Conservation (phyloP, 2,797 vertebrate genomes). For the Anas bahamensis region DNA sequence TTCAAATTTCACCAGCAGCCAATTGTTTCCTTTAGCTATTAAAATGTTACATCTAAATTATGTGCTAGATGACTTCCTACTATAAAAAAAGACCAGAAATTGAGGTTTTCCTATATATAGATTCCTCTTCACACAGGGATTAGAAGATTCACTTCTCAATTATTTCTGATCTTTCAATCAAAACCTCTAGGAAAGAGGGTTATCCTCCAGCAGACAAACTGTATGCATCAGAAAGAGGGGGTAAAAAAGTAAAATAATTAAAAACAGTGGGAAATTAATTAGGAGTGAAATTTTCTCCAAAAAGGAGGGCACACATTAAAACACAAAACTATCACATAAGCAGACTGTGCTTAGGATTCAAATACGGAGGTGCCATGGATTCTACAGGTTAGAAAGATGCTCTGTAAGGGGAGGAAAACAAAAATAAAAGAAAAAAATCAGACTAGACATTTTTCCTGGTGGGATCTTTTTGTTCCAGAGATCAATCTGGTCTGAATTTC, state of each 20-base stretch:
- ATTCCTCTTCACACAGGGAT: not conserved
- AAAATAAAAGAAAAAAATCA: not conserved
- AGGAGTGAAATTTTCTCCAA: not conserved
- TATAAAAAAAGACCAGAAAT: not conserved
- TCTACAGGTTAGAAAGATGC: not conserved
- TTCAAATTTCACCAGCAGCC: not conserved
- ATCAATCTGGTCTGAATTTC: not conserved
- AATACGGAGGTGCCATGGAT: not conserved
- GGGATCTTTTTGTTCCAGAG: not conserved
- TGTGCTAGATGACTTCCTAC: not conserved
- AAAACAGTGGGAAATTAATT: not conserved
- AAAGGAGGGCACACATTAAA: not conserved
- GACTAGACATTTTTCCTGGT: not conserved
- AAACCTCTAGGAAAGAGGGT: not conserved
- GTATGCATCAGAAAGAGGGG: not conserved
- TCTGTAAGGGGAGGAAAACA: not conserved
- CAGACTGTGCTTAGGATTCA: not conserved
- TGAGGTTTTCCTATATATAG: not conserved
- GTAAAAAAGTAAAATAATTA: not conserved
- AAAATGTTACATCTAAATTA: not conserved
- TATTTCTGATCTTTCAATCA: conserved; percentile 14
- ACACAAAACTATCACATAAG: not conserved
- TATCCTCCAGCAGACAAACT: not conserved
- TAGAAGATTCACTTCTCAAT: not conserved
- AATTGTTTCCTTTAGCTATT: not conserved